These are phyloP conservation scores for Leucophora obtusa DNA, from an alignment of 2,888 invertebrate species.

Conservation along the genomic window DNA sequence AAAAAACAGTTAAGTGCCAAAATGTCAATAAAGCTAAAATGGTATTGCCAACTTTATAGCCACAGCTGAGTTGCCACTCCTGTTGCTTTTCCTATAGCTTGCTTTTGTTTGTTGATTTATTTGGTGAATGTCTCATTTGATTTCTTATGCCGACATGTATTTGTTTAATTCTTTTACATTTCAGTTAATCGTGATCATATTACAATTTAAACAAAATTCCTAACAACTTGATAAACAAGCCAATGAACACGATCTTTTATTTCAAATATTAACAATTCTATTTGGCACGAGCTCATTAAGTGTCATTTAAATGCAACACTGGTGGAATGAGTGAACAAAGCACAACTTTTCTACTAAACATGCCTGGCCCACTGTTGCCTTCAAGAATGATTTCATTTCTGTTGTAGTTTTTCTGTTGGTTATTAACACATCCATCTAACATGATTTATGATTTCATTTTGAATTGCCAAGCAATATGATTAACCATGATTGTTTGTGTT, in stretches of 20 bases:
- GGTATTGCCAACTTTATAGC: no score
- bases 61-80: neutral
- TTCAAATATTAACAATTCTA: conserved; percentile 68
- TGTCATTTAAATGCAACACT: conserved; percentile 74
- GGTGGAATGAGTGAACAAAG: neutral
- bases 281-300: conserved; percentile 77
- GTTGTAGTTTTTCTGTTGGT: conserved; percentile 35
- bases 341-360: conserved; percentile 2
- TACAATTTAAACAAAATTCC: conserved; percentile 48
- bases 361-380: neutral
- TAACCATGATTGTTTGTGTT: conserved; percentile 27
- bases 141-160: neutral
- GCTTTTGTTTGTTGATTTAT: neutral
- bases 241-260: conserved; percentile 57
- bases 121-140: conserved; percentile 9
- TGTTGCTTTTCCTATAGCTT: neutral
- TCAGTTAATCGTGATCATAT: conserved; percentile 57
- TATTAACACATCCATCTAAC: conserved; percentile 53
- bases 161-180: conserved; percentile 8
- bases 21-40: no score
- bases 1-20: no score
- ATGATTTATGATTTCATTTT: conserved; percentile 57
- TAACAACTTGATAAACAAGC: conserved; percentile 57
- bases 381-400: conserved; percentile 29
- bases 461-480: neutral